phyloP scores from a whole-genome alignment of 1,140 invertebrate species.

The Drosophila navojoa region DNA sequence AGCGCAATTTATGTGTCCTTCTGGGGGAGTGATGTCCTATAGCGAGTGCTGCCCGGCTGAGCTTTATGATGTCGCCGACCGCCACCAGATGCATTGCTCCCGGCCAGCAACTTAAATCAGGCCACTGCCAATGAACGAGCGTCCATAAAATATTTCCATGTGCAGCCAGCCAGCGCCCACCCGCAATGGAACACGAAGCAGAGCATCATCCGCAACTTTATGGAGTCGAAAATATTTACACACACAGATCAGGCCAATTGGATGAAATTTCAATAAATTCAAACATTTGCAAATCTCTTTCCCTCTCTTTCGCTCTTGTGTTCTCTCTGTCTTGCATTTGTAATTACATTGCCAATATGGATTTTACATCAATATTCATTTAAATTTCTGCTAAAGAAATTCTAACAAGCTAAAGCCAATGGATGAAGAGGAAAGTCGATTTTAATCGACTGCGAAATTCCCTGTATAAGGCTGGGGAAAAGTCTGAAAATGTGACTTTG shows the following conservation, averaged over 20 bases:
- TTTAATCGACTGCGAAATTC: background rate
- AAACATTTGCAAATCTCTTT: background rate
- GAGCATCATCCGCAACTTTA: slow-evolving; percentile 4
- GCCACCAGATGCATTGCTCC: slow-evolving; percentile 26
- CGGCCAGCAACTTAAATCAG: slow-evolving; percentile 9
- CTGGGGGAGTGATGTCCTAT: slow-evolving; percentile 32
- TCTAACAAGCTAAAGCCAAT: background rate
- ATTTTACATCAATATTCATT: background rate
- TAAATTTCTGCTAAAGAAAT: background rate
- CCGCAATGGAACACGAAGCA: background rate
- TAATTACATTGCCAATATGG: background rate
- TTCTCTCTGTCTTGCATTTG: background rate
- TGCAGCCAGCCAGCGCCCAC: background rate
- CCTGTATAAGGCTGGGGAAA: too few species aligned
- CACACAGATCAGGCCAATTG: background rate
- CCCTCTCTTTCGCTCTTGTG: background rate
- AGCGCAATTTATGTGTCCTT: slow-evolving; percentile 73
- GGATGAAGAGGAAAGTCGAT: background rate
- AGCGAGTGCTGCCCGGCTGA: slow-evolving; percentile 31
- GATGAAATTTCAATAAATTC: background rate
- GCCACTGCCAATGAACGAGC: background rate
- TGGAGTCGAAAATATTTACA: slow-evolving; percentile 1
- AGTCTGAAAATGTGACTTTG: too few species aligned
- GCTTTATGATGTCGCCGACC: slow-evolving; percentile 49
- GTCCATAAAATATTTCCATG: slow-evolving; percentile 5